phyloP scores from a whole-genome alignment of 2,113 vertebrate species.

The Galeopterus variegatus region DNA sequence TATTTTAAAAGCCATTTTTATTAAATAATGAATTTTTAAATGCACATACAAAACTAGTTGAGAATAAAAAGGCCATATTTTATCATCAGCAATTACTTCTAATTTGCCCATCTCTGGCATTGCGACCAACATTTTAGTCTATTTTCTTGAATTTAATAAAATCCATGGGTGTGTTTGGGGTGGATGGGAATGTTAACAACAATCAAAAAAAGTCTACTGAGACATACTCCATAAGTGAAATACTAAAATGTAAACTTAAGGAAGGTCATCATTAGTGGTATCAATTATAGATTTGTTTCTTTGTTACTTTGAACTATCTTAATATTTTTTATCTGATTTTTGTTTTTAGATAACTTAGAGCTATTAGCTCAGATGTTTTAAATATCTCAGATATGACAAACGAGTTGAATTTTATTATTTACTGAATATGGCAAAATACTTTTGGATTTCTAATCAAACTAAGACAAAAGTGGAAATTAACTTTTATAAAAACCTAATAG shows the following conservation, averaged over 20 bases:
- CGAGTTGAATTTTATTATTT: constrained; percentile 83
- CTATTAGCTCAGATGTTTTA: constrained; percentile 56
- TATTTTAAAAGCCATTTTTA: constrained; percentile 57
- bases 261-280: not conserved
- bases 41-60: constrained; percentile 47
- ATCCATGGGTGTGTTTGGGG: not conserved
- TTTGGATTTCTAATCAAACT: constrained; percentile 80
- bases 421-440: constrained; percentile 71
- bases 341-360: constrained; percentile 79
- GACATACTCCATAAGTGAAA: constrained; percentile 26
- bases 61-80: constrained; percentile 58
- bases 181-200: not conserved
- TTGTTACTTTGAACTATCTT: constrained; percentile 75
- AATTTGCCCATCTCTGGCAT: constrained; percentile 34
- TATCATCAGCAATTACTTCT: constrained; percentile 32
- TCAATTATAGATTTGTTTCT: constrained; percentile 48
- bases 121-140: not conserved
- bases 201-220: not conserved
- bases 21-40: constrained; percentile 66
- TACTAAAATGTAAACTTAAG: constrained; percentile 44
- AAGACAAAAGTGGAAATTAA: constrained; percentile 82
- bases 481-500: constrained; percentile 85
- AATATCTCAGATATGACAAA: constrained; percentile 83
- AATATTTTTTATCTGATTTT: constrained; percentile 64
- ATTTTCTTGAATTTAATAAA: constrained; percentile 57